Evolutionary conservation across 2,797 vertebrate species (phyloP), one percentile per base, ranked within the genome.

Genomic region (Gallinago solitaria): DNA sequence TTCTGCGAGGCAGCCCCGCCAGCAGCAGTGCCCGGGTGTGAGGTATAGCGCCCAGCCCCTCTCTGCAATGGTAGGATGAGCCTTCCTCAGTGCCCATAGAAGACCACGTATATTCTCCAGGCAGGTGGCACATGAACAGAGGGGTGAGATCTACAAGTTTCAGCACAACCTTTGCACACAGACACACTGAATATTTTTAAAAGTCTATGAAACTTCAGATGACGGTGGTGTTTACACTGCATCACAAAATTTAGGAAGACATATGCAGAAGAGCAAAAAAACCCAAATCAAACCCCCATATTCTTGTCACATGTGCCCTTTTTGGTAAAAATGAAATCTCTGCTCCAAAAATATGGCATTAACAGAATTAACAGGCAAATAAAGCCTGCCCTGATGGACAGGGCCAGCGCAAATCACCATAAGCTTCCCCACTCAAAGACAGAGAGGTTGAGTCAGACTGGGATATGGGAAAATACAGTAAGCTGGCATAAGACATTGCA

Each of bases 261-360:
- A 28, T 15, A 76, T 6, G 12, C 27, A 83, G 16, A 83, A 86
- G 53, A 71, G 8, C 3, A 11, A 30, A 68, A 45, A 59, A 24
- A 1, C 2, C 3, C 56, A 9, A 63, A 27, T 2, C 16, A 83
- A 79, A 43, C 0, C 3, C 3, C 17, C 15, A 10, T 13, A 57
- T 59, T 83, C n/a, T 47, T 82, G 17, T 68, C 33, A 73, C 3
- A 45, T 1, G 0, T 20, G 9, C 16, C 25, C 8, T 53, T 79
- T 65, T 50, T 35, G 4, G 16, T 39, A 68, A 63, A 59, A 11
- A 67, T 10, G 1, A 92, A 90, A 86, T 33, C 30, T 30, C 59
- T 64, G 11, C 53, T 91, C 23, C 59, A 75, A 65, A 86, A 92
- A 81, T 33, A 83, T 1, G 4, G 5, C 51, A 53, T 78, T 67